Base-by-base conservation (phyloP, 23 tunicate genomes). In the Trididemnum miniatum region DNA sequence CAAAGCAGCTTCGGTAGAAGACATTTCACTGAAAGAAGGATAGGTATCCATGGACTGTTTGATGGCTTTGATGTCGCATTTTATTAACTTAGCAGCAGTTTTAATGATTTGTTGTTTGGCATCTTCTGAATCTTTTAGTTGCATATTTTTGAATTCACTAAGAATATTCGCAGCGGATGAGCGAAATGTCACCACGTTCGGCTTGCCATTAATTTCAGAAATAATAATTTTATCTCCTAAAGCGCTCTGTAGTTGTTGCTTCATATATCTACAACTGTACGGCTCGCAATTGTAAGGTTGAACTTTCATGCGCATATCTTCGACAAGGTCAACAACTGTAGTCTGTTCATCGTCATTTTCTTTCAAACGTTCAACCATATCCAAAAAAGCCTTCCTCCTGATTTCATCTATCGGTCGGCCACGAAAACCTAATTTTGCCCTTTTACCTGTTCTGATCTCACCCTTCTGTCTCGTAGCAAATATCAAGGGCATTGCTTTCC, bases 81-180 rank as follows among this genome's bases (percentile, higher is more conserved):
- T n/a, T n/a, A n/a, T 64, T n/a, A 12, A 26, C 71, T 26, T 64
- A 5, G 71, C 71, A 23, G 71, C 30, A 64, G 71, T 64, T 64
- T 64, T 15, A 64, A 64, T 64, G 27, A 64, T 64, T 12, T 64
- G 30, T 64, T 7, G 9, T 26, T 64, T 64, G 7, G 27, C 30
- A n/a, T 23, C 27, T 26, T n/a, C 71, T 64, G 27, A 23, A 64
- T 64, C 23, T n/a, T 64, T 24, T 26, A n/a, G 30, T n/a, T 64
- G 71, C 24, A 5, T 64, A 12, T 20, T 15, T 64, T n/a, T n/a
- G 30, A 64, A 64, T 9, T 49, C 18, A 18, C 57, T 9, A 49
- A 49, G 57, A 49, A 49, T 49, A 49, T 49, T 49, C 15, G 57
- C 57, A 49, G 57, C 57, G 15, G 57, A 9, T 49, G 57, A 9